Base-by-base conservation (phyloP, 1,140 invertebrate genomes). In the Tetranychus cinnabarinus region DNA sequence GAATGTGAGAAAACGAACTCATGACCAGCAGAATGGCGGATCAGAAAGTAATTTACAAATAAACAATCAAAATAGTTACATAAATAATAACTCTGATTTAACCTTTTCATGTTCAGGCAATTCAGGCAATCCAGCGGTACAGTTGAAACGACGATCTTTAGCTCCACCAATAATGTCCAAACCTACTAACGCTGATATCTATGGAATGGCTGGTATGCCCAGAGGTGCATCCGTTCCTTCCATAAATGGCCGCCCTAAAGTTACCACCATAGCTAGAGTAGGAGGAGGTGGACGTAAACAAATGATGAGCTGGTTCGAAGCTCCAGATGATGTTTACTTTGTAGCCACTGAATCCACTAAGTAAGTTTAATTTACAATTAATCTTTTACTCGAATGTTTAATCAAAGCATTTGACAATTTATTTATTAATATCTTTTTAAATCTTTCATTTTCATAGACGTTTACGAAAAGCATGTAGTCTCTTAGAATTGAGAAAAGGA, bases 241-340 rank as follows among this genome's bases (percentile, higher is more conserved):
- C 62, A 70, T 76, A 59, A 78, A 78, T 70, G 77, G 84, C 54
- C 82, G 85, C 70, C 81, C 82, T 60, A 84, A 83, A 67, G 80
- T 81, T 63, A 72, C 74, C 35, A 76, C 78, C 15, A 80, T 80
- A 75, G 81, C 76, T 56, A 76, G 78, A 64, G 76, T 80, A 65
- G 79, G 78, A 59, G 23, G 23, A 23, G 64, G 67, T 65, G 54
- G 54, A 33, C 65, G 68, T 15, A 88, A 89, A 69, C 87, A 89
- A 75, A 86, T 91, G 55, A 89, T 95, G 68, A 92, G 88, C 69
- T 95, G 88, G 89, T 89, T 92, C 82, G 90, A 96, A 75, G 90
- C 90, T 55, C 90, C 90, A 4, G 90, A 96, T 73, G 90, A 97
- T 75, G 83, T 95, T 58, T 96, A 91, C 74, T 96, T 93, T 76